These are phyloP conservation scores for Sinhomidia bicolor DNA, from an alignment of 2,888 invertebrate genomes.

Conservation along the genomic window DNA sequence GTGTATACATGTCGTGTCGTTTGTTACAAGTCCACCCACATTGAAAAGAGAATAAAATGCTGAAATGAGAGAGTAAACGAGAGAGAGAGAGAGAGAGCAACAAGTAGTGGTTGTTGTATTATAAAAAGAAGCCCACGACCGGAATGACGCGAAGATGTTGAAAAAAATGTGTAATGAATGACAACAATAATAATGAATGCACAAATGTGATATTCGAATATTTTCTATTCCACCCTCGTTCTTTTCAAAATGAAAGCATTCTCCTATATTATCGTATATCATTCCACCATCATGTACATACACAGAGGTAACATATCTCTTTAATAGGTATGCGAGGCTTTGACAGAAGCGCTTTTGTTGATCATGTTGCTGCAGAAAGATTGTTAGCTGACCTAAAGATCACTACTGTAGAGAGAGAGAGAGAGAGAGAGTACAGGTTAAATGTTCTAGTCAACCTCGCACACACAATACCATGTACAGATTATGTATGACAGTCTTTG, in stretches of 20 bases:
- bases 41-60: slow-evolving; percentile 1
- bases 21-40: slow-evolving; percentile 55
- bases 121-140: slow-evolving; percentile 23
- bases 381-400: too few relatives aligned
- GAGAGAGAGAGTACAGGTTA: not conserved
- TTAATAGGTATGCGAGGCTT: not conserved
- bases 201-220: slow-evolving; percentile 19
- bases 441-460: not conserved
- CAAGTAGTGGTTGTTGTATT: not conserved
- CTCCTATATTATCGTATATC: not conserved
- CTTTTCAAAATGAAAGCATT: not conserved
- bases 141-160: slow-evolving; percentile 5
- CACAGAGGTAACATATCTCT: not conserved
- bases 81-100: slow-evolving; percentile 10
- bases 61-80: too few relatives aligned
- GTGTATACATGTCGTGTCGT: slow-evolving; percentile 47
- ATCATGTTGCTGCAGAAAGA: not conserved
- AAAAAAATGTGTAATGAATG: slow-evolving; percentile 38
- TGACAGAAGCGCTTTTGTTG: slow-evolving; percentile 22
- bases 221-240: not conserved
- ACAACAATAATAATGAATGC: slow-evolving; percentile 23
- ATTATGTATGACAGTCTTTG: not conserved
- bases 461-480: not conserved
- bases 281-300: not conserved
- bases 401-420: too few relatives aligned